Base-by-base conservation (phyloP, 2,888 invertebrate genomes). In the Nysson spinosus region DNA sequence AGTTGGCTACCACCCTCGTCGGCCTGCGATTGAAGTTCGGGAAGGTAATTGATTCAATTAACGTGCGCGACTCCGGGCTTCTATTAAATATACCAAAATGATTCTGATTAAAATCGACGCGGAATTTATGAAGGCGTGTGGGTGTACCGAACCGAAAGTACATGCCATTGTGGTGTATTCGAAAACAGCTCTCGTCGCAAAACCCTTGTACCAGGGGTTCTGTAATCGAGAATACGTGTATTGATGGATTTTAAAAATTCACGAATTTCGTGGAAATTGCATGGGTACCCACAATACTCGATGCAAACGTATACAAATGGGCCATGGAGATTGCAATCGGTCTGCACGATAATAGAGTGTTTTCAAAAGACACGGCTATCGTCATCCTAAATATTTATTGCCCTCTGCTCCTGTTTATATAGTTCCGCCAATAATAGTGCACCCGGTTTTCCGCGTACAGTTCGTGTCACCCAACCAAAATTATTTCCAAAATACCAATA, bases 1-100 rank as follows among this genome's bases (percentile, higher is more conserved):
- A 42, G 11, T 39, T 16, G 32, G 11, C 26, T 22, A 39, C 40
- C 20, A 17, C 16, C 30, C 16, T 35, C 24, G 35, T 42, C 61
- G 42, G 24, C n/a, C 24, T 28, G 19, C 35, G 66, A 47, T 50
- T 52, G 64, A 65, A 66, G 71, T 55, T 42, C 57, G 47, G 57
- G 9, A 43, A 57, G 67, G 64, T 78, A 78, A 78, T 79, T 77
- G 72, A 75, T 64, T 77, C 77, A 70, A 79, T 78, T 77, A 79
- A 63, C 63, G 65, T 40, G 68, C 30, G 19, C 55, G 68, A 32
- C 22, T 28, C 20, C 43, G 57, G 14, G 72, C 55, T 17, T 52
- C 57, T 67, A 56, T 76, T 72, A 72, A 77, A 78, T 66, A 58
- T 65, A 66, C 52, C 42, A 44, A 52, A 67, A 65, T 67, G 73